Evolutionary conservation across 2,888 invertebrate species (phyloP).

Genomic region (Torymus texanus): DNA sequence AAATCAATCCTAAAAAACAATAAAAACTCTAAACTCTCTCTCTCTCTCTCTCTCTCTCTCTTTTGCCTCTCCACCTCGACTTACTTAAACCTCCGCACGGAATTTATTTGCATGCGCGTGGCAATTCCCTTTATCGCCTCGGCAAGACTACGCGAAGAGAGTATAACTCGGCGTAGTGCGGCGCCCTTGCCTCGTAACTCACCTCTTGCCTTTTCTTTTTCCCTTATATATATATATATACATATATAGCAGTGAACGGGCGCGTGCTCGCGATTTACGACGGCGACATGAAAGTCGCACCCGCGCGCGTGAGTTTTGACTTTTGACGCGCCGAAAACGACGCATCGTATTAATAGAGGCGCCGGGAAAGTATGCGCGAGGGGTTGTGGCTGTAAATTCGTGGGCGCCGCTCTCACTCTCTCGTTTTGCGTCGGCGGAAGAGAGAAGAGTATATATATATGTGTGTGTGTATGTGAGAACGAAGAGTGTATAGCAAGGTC

Average conservation of each 20-base stretch:
- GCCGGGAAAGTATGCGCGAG: constrained; percentile 51
- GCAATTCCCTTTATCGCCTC: constrained; percentile 45
- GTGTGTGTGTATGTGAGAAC: too few relatives aligned
- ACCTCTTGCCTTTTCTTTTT: constrained; percentile 7
- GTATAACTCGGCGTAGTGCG: constrained; percentile 17
- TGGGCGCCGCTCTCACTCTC: not conserved
- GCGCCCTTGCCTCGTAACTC: constrained; percentile 40
- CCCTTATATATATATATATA: constrained; percentile 11
- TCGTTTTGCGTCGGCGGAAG: too few relatives aligned
- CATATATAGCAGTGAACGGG: constrained; percentile 1
- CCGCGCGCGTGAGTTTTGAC: not conserved
- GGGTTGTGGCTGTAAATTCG: not conserved
- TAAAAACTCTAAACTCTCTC: too few relatives aligned
- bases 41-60: too few relatives aligned
- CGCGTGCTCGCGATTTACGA: constrained; percentile 57
- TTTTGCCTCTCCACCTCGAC: too few relatives aligned
- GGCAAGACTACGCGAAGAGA: constrained; percentile 11
- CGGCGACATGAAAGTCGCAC: constrained; percentile 35
- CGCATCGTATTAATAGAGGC: constrained; percentile 64
- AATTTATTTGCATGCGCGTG: constrained; percentile 37
- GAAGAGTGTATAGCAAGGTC: too few relatives aligned
- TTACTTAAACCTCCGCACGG: not conserved
- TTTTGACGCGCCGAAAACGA: constrained; percentile 46
- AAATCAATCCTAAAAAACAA: too few relatives aligned
- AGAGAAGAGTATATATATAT: too few relatives aligned